Evolutionary conservation across 2,113 vertebrate species (phyloP), one percentile per base, ranked within the genome.

Genomic region (Cottus gobio): DNA sequence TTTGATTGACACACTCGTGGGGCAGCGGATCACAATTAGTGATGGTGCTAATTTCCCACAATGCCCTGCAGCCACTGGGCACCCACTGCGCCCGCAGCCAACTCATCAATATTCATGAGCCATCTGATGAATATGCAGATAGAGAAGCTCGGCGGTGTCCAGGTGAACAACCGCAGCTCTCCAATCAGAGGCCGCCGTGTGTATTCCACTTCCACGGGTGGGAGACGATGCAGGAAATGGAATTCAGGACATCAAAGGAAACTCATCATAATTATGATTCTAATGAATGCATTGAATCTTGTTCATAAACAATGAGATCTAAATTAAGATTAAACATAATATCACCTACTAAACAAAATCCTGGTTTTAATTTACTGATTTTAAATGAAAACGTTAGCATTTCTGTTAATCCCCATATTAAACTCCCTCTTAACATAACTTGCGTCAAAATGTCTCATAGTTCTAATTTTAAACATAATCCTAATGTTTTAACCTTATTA

Each of bases 41-140:
- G 92, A 94, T 95, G 92, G 93, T 87, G 95, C 92, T 95, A 94
- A 96, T 96, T 95, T 95, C 94, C 95, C 95, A 96, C 94, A 94
- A 95, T 95, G 93, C 94, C 95, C 95, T 89, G 94, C 94, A 93
- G 93, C 93, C 93, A 93, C 86, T 88, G 91, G 92, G 92, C 85
- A 90, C 91, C 92, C 90, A 91, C 84, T 88, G 92, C 72, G 87
- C 90, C 90, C 26, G 52, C 83, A 90, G 89, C 82, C 87, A 79
- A 79, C 64, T 75, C 84, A 94, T 96, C 90, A 95, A 95, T 95
- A 96, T 95, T 93, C 93, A 96, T 94, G 91, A 90, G 75, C 63
- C 85, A 85, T 89, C 87, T 89, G 92, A 95, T 95, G 94, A 94
- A 94, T 93, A 93, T 94, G 92, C 89, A 94, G 93, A 95, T 92